These are phyloP conservation scores for Drosophila gaucha DNA, from an alignment of 2,888 invertebrate species.

Conservation along the genomic window DNA sequence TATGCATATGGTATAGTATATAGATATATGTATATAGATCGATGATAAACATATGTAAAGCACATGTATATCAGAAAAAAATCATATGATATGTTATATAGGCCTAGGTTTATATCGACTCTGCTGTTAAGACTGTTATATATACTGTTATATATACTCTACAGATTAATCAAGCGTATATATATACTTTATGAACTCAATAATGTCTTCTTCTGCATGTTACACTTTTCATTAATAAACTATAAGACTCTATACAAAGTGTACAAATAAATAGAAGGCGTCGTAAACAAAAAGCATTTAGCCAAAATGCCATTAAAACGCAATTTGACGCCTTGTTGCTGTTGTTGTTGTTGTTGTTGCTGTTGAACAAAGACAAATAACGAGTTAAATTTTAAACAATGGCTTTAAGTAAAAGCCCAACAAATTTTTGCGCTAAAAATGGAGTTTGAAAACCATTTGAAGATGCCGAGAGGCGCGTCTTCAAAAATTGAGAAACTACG, in stretches of 20 bases:
- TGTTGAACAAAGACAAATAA: constrained; percentile 64
- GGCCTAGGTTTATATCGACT: no score
- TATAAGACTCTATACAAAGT: not conserved
- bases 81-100: no score
- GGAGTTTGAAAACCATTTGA: constrained; percentile 26
- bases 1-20: not conserved
- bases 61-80: no score
- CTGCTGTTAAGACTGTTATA: no score
- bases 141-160: no score
- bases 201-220: not conserved
- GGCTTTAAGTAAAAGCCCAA: constrained; percentile 6
- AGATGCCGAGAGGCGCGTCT: constrained; percentile 30
- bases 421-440: constrained; percentile 23
- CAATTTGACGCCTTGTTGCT: constrained; percentile 55
- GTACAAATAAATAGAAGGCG: constrained; percentile 29
- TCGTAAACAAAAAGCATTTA: constrained; percentile 39
- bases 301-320: constrained; percentile 66
- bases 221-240: not conserved
- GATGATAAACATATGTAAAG: no score
- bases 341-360: constrained; percentile 10
- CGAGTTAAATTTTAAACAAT: constrained; percentile 21
- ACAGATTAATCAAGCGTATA: no score
- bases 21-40: no score
- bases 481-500: not conserved
- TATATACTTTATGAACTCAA: not conserved